Evolutionary conservation across 2,888 invertebrate genomes (phyloP).

Genomic region (Diplolepis rosae): DNA sequence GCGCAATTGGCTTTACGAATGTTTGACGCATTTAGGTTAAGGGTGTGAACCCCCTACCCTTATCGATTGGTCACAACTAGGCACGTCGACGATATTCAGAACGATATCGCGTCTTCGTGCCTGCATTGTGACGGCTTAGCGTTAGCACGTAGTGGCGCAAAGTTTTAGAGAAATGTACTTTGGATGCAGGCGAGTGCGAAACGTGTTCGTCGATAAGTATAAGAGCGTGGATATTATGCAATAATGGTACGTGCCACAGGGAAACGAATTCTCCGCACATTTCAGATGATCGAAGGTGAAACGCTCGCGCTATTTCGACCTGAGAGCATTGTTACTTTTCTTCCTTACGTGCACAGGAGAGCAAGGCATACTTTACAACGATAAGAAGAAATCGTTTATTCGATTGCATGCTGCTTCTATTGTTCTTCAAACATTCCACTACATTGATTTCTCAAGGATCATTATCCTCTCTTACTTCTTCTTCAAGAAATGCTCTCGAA

Average conservation of each 20-base stretch:
- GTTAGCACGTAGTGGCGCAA: slow-evolving; percentile 6
- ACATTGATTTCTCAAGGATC: too few species aligned
- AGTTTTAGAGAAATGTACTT: slow-evolving; percentile 15
- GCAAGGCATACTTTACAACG: not conserved
- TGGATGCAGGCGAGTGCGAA: not conserved
- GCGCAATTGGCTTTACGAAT: slow-evolving; percentile 8
- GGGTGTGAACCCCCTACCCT: slow-evolving; percentile 14
- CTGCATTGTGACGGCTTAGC: slow-evolving; percentile 19
- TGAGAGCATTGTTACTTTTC: not conserved
- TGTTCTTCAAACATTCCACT: not conserved
- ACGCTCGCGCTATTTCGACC: not conserved
- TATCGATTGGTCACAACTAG: slow-evolving; percentile 20
- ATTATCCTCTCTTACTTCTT: too few species aligned
- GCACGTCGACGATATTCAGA: slow-evolving; percentile 25
- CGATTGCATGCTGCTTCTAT: not conserved
- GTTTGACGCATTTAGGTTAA: slow-evolving; percentile 11
- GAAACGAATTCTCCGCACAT: not conserved
- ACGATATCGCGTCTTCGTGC: slow-evolving; percentile 21
- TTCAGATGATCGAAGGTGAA: not conserved
- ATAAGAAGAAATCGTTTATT: not conserved
- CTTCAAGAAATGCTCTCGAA: too few species aligned
- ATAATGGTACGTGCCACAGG: not conserved
- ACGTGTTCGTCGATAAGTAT: slow-evolving; percentile 9
- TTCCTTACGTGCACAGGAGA: not conserved
- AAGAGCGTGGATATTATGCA: slow-evolving; percentile 2